Base-by-base conservation (phyloP, 2,797 vertebrate genomes). In the Loriculus beryllinus region DNA sequence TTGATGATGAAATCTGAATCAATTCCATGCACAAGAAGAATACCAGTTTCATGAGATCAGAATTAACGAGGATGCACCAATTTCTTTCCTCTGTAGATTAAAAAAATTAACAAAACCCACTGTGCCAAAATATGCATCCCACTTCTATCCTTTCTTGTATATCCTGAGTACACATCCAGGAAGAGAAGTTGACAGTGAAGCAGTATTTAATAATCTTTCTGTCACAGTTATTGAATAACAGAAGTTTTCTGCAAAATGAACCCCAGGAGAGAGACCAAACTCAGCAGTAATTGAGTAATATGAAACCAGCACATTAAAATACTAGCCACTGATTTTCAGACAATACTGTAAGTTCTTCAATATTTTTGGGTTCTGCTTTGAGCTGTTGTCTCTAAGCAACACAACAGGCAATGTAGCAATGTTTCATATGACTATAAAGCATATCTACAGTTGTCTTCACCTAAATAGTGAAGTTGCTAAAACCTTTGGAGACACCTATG, bases 311-410 rank as follows among this genome's bases (percentile, higher is more conserved):
- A 19, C 35, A 39, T 29, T 31, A 76, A 71, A 59, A 59, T 63
- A 49, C 22, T 76, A 45, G 29, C 63, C 68, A 59, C 39, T 43
- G 54, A 71, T 80, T 45, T 28, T 45, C 48, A 42, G 14, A 47
- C 56, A 68, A 49, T 69, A 33, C 35, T 80, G 45, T 86, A 59
- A 80, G 63, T 72, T 54, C 40, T 80, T 72, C 22, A 80, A 80
- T 80, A 72, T 89, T 86, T 91, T 72, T 56, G 42, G 64, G 57
- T 67, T 80, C 69, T 86, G 26, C 49, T 88, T 57, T 91, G 59
- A 93, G 78, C 59, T 52, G 59, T 88, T 92, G 82, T 95, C 84
- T 96, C 93, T 83, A 96, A 96, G 92, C 94, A 95, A 91, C 92
- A 21, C 29, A 79, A 74, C 59, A 88, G 70, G 57, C 63, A 89